Evolutionary conservation across 2,888 invertebrate genomes (phyloP).

Genomic region (Lordiphosa andalusiaca): DNA sequence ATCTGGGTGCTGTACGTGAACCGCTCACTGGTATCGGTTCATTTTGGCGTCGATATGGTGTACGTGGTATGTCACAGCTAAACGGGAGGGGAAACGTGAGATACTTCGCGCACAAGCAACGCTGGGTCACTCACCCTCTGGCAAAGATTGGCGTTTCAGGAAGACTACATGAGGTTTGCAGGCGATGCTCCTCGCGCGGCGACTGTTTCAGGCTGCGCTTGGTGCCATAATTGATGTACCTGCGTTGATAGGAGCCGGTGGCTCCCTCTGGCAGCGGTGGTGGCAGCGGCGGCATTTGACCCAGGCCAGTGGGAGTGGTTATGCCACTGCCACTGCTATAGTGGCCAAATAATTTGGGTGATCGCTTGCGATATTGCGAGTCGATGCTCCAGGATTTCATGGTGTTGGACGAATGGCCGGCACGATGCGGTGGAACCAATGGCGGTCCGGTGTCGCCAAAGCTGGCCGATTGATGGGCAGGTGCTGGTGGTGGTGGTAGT

Average conservation of each 20-base stretch:
- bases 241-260: constrained; percentile 81
- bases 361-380: constrained; percentile 86
- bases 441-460: constrained; percentile 46
- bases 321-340: constrained; percentile 80
- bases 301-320: constrained; percentile 72
- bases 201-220: constrained; percentile 81
- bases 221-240: constrained; percentile 80
- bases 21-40: constrained; percentile 80
- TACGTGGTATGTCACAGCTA: constrained; percentile 89
- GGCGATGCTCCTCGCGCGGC: constrained; percentile 83
- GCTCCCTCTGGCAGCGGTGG: constrained; percentile 53
- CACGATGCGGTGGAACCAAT: constrained; percentile 77
- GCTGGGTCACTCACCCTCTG: constrained; percentile 81
- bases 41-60: constrained; percentile 85
- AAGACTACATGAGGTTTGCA: constrained; percentile 92
- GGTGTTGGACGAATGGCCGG: constrained; percentile 84
- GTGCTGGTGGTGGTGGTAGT: constrained; percentile 73
- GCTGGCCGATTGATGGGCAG: constrained; percentile 58
- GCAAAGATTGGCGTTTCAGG: constrained; percentile 95
- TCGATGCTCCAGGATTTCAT: constrained; percentile 93
- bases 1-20: constrained; percentile 84
- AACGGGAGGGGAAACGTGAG: background rate
- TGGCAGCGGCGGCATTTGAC: constrained; percentile 55
- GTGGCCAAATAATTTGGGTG: constrained; percentile 81
- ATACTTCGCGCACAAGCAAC: no score